Percentiles rank a stretch among this genome's conserved stretches.
These are phyloP conservation scores for Sorex maritimensis DNA, from an alignment of 2,797 vertebrate genomes.

Conservation along the genomic window DNA sequence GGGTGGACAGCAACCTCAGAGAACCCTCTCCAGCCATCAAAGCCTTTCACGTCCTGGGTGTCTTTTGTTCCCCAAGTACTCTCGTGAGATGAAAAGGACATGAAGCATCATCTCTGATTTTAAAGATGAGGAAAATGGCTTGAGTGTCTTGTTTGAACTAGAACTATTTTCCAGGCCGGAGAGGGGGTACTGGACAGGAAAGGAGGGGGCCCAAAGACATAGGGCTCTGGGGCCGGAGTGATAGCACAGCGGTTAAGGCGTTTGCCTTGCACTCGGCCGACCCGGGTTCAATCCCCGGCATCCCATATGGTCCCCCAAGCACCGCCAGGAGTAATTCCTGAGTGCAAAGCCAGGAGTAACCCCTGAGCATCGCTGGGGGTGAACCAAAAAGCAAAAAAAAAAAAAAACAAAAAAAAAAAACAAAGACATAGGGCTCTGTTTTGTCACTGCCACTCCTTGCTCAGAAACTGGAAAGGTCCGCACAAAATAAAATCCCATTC, in stretches of 20 bases:
- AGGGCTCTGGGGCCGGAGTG: too few relatives aligned
- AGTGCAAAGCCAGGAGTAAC: too few relatives aligned
- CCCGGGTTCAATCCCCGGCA: too few relatives aligned
- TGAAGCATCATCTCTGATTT: constrained; percentile 57
- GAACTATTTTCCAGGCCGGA: constrained; percentile 15
- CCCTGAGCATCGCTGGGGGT: too few relatives aligned
- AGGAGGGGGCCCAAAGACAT: not conserved
- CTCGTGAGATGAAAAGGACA: constrained; percentile 67
- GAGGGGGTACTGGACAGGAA: not conserved
- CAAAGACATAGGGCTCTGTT: not conserved
- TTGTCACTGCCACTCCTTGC: not conserved
- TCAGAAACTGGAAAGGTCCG: not conserved
- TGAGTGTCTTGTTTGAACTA: constrained; percentile 32
- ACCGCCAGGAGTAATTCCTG: too few relatives aligned
- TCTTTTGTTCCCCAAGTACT: constrained; percentile 72
- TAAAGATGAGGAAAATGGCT: constrained; percentile 68
- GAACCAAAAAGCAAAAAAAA: too few relatives aligned
- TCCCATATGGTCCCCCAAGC: too few relatives aligned
- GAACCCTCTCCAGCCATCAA: constrained; percentile 46
- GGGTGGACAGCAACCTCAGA: not conserved
- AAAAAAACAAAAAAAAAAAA: too few relatives aligned
- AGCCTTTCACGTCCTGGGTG: constrained; percentile 40
- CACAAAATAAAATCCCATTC: not conserved
- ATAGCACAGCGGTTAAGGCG: too few relatives aligned
- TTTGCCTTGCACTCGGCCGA: too few relatives aligned